These are phyloP conservation scores for Myotis pilosus DNA, from an alignment of 2,797 vertebrate species.

Conservation along the genomic window DNA sequence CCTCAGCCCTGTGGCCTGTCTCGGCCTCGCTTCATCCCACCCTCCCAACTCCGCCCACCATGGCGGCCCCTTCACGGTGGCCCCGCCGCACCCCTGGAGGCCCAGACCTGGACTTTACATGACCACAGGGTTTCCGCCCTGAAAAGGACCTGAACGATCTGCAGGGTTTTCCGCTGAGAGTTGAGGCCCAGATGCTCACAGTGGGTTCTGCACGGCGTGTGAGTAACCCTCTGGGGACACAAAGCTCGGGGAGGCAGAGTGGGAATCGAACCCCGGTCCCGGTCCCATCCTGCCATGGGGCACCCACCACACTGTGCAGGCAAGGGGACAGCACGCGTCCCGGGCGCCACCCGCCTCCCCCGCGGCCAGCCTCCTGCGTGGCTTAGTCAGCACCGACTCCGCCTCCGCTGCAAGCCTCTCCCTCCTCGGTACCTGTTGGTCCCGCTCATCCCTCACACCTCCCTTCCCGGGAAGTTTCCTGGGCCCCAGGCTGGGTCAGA, in stretches of 20 bases:
- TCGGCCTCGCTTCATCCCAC: background rate
- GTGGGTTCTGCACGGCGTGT: background rate
- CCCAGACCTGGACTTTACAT: background rate
- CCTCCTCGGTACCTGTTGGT: background rate
- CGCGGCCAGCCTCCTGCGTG: rapidly evolving
- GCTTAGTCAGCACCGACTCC: background rate
- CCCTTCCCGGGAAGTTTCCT: background rate
- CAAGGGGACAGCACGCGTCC: background rate
- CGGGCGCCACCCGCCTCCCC: rapidly evolving
- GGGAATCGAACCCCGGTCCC: background rate
- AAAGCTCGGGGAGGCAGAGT: background rate
- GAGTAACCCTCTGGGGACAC: background rate
- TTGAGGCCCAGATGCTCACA: background rate
- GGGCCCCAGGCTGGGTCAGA: background rate
- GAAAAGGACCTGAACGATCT: background rate
- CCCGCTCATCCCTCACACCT: background rate
- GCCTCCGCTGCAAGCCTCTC: background rate
- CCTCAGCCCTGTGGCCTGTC: background rate
- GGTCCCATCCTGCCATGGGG: background rate
- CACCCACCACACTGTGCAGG: rapidly evolving
- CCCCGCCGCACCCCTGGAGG: background rate
- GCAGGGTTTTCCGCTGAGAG: background rate
- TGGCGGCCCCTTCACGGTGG: background rate
- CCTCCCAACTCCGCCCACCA: background rate
- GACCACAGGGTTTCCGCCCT: background rate